phyloP scores from a whole-genome alignment of 1,140 invertebrate species.

The Papilio polyxenes region DNA sequence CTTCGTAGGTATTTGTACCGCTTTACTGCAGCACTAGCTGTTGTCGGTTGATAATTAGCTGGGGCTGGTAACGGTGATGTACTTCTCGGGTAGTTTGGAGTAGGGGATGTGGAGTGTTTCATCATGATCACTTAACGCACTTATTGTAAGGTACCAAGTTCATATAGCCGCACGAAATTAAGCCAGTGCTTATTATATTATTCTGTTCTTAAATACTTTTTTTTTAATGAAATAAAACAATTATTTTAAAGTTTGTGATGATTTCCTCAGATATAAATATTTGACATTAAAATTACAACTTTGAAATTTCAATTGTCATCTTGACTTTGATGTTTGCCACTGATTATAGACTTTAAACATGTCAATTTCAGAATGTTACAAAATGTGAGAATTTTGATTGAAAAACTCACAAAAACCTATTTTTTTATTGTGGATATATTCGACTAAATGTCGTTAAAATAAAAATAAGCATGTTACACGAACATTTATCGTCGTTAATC shows the following conservation, averaged over 20 bases:
- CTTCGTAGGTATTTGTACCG: constrained; percentile 95
- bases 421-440: too few relatives aligned
- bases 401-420: too few relatives aligned
- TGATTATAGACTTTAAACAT: too few relatives aligned
- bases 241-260: neutral
- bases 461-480: too few relatives aligned
- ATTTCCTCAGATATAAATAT: neutral
- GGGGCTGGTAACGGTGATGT: constrained; percentile 82
- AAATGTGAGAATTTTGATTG: too few relatives aligned
- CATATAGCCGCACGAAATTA: constrained; percentile 13
- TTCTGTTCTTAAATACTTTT: neutral
- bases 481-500: neutral
- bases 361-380: too few relatives aligned
- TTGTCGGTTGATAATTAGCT: constrained; percentile 84
- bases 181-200: neutral
- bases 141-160: constrained; percentile 3
- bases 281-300: constrained; percentile 20
- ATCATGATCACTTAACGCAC: constrained; percentile 61
- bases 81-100: constrained; percentile 80
- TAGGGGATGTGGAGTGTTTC: constrained; percentile 86
- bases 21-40: constrained; percentile 93
- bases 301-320: constrained; percentile 37
- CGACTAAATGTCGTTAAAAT: too few relatives aligned
- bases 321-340: neutral
- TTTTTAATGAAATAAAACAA: neutral